Conservation (phyloP, 1,140 invertebrate genomes). For the Drosophila orosa region DNA sequence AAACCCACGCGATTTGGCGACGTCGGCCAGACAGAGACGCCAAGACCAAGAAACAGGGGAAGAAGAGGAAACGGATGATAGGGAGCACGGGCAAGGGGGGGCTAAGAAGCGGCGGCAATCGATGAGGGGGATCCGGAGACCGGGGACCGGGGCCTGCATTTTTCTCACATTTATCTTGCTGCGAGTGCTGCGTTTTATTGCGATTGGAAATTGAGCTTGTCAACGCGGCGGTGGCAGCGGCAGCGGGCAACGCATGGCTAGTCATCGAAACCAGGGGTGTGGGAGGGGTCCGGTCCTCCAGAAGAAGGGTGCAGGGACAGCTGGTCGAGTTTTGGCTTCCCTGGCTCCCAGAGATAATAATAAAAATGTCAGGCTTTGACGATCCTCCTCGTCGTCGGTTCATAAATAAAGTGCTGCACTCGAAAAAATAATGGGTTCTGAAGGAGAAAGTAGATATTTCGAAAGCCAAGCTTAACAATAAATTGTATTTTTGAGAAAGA, state of each 20-base stretch:
- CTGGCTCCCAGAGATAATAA: constrained; percentile 58
- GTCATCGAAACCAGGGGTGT: constrained; percentile 38
- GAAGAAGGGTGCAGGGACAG: constrained; percentile 41
- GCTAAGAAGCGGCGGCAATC: constrained; percentile 14
- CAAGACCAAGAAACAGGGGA: constrained; percentile 63
- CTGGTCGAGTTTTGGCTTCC: constrained; percentile 66
- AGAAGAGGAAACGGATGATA: constrained; percentile 40
- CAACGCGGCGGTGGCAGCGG: constrained; percentile 69
- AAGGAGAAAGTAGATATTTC: background rate
- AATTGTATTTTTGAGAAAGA: background rate
- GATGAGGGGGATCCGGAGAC: background rate
- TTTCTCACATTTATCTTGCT: constrained; percentile 82
- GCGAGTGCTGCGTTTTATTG: constrained; percentile 81
- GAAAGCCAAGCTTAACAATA: no score
- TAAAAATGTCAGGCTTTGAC: constrained; percentile 78
- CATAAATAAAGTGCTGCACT: constrained; percentile 70
- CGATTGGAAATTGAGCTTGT: constrained; percentile 83
- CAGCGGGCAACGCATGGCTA: constrained; percentile 74
- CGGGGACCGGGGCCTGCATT: constrained; percentile 59
- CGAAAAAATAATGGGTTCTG: background rate
- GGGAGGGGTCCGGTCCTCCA: constrained; percentile 8
- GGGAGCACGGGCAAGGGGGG: constrained; percentile 10
- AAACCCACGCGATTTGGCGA: constrained; percentile 78
- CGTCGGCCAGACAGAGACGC: constrained; percentile 49
- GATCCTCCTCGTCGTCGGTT: constrained; percentile 63